A percentile compares a stretch with the other conserved stretches of the same genome.
phyloP scores from a whole-genome alignment of 2,797 vertebrate species.

The Anguilla marmorata region DNA sequence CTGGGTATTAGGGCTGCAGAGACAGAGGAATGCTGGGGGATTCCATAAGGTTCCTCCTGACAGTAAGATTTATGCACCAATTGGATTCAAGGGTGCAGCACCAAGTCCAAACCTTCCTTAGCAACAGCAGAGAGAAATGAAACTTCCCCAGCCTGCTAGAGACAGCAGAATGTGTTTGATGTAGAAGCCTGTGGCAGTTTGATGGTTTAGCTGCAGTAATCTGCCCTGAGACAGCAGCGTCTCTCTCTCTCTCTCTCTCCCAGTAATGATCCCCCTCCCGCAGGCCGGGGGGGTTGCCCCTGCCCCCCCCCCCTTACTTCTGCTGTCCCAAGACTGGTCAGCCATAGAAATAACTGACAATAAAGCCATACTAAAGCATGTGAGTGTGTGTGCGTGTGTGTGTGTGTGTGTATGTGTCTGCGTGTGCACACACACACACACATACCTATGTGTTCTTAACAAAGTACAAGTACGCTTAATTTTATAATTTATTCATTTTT shows the following conservation, averaged over 20 bases:
- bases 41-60: neutral
- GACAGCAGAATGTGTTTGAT: neutral
- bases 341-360: conserved; percentile 8
- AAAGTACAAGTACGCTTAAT: neutral
- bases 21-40: neutral
- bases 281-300: neutral
- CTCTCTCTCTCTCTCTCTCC: neutral
- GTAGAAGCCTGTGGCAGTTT: conserved; percentile 4
- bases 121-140: neutral
- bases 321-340: neutral
- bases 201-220: neutral
- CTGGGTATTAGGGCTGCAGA: neutral
- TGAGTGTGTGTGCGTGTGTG: neutral
- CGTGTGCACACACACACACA: neutral
- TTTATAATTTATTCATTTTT: neutral
- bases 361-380: neutral
- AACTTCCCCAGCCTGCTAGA: neutral
- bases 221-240: neutral
- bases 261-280: neutral
- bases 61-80: neutral
- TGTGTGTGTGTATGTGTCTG: too few species aligned
- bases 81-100: neutral
- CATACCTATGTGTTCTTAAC: neutral
- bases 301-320: neutral
- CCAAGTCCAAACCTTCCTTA: conserved; percentile 11